Percentiles rank a stretch among this genome's conserved stretches.
phyloP scores from a whole-genome alignment of 2,888 invertebrate species.

The Camptogramma bilineatum region DNA sequence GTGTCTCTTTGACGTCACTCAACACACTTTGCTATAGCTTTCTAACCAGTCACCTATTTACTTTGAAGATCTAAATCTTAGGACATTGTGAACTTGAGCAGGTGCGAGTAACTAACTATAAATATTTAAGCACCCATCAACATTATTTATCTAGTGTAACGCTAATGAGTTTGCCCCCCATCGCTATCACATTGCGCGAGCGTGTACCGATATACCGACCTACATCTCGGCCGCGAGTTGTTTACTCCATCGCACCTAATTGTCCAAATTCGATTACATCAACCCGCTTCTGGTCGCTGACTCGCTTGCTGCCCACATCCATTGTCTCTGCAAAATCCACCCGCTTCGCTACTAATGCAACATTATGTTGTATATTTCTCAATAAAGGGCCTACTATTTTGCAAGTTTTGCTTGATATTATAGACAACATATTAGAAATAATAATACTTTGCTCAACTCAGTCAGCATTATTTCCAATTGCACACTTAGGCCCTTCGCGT shows the following conservation, averaged over 20 bases:
- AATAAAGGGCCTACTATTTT: slow-evolving; percentile 53
- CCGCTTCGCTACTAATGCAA: slow-evolving; percentile 48
- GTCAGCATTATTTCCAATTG: slow-evolving; percentile 49
- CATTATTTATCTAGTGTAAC: slow-evolving; percentile 53
- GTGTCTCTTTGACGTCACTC: slow-evolving; percentile 70
- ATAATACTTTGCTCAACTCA: slow-evolving; percentile 38
- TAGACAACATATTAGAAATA: slow-evolving; percentile 42
- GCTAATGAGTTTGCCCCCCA: slow-evolving; percentile 58
- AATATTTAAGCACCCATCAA: slow-evolving; percentile 54
- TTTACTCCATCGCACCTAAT: slow-evolving; percentile 68
- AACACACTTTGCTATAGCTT: slow-evolving; percentile 59
- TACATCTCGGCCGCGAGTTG: slow-evolving; percentile 63
- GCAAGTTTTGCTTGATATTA: slow-evolving; percentile 55
- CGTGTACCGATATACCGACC: slow-evolving; percentile 69
- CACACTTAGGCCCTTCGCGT: slow-evolving; percentile 53
- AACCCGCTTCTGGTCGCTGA: slow-evolving; percentile 45
- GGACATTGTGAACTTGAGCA: slow-evolving; percentile 40
- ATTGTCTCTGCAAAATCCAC: slow-evolving; percentile 57
- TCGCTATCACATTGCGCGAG: slow-evolving; percentile 50
- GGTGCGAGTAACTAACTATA: slow-evolving; percentile 37
- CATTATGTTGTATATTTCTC: slow-evolving; percentile 53
- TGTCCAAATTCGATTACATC: slow-evolving; percentile 69
- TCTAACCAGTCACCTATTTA: slow-evolving; percentile 53
- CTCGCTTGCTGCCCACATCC: slow-evolving; percentile 52
- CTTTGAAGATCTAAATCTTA: slow-evolving; percentile 36